These are phyloP conservation scores for Dasyprocta punctata DNA, from an alignment of 2,113 vertebrate genomes.

Conservation along the genomic window DNA sequence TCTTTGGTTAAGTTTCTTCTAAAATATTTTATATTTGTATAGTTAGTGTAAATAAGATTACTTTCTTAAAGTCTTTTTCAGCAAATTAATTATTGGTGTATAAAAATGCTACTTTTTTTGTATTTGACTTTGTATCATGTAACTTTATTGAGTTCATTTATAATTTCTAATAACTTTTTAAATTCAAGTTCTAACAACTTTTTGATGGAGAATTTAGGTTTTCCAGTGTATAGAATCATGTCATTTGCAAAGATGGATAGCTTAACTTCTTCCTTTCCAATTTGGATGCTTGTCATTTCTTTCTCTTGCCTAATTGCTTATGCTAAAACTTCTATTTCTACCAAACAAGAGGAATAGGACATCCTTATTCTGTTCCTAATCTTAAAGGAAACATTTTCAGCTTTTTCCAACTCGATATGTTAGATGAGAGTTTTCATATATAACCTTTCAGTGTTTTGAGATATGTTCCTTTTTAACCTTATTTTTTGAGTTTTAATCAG, in stretches of 20 bases:
- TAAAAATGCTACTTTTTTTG: background rate
- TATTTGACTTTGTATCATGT: background rate
- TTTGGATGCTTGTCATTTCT: too few relatives aligned
- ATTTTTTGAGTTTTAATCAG: too few relatives aligned
- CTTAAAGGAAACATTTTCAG: too few relatives aligned
- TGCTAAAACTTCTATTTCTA: too few relatives aligned
- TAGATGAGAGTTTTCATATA: too few relatives aligned
- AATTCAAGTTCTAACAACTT: background rate
- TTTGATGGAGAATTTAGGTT: background rate
- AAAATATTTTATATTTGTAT: background rate
- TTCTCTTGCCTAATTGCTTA: too few relatives aligned
- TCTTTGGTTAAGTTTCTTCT: background rate
- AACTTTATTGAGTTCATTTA: background rate
- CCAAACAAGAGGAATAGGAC: too few relatives aligned
- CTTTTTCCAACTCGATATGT: too few relatives aligned
- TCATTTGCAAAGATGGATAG: background rate
- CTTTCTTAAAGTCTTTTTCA: background rate
- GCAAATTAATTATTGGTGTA: background rate
- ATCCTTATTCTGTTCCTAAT: too few relatives aligned
- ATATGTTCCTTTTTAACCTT: background rate
- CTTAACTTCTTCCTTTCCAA: background rate
- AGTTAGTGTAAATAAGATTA: background rate
- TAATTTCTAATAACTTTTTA: background rate
- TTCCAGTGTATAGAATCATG: background rate
- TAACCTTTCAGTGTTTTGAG: background rate